phyloP scores from a whole-genome alignment of 2,113 vertebrate species.

The Orcinus orca region DNA sequence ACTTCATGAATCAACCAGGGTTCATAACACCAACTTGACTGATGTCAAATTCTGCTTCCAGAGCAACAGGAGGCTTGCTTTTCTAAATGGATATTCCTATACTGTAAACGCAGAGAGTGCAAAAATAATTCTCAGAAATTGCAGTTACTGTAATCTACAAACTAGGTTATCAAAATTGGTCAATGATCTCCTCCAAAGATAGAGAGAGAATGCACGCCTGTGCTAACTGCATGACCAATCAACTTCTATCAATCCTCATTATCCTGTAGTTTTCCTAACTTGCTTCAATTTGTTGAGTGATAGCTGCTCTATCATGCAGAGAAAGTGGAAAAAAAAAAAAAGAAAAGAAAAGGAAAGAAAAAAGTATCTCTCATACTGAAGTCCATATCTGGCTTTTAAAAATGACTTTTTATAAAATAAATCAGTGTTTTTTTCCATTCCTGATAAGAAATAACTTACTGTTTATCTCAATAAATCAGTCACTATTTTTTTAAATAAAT shows the following conservation, averaged over 20 bases:
- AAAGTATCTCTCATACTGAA: neutral
- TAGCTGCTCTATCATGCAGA: constrained; percentile 7
- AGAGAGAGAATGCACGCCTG: constrained; percentile 19
- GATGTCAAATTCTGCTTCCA: constrained; percentile 50
- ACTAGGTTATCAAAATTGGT: constrained; percentile 65
- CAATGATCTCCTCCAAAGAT: constrained; percentile 53
- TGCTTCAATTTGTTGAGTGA: constrained; percentile 56
- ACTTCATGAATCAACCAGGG: constrained; percentile 45
- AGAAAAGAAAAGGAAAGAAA: too few species aligned
- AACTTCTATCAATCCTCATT: constrained; percentile 51
- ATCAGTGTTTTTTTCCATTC: constrained; percentile 30
- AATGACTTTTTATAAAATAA: constrained; percentile 38
- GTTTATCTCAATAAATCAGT: constrained; percentile 2
- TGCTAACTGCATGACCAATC: constrained; percentile 46
- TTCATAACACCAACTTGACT: constrained; percentile 31
- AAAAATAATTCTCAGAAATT: constrained; percentile 62
- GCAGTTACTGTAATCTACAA: constrained; percentile 55
- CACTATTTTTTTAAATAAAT: neutral
- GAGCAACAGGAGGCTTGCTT: constrained; percentile 42
- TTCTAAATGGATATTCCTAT: constrained; percentile 44
- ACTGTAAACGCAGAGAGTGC: constrained; percentile 38
- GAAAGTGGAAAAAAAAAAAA: neutral
- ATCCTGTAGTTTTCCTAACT: constrained; percentile 33
- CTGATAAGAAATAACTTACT: constrained; percentile 14
- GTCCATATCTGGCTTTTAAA: constrained; percentile 2